Evolutionary conservation across 2,113 vertebrate species (phyloP).

Genomic region (Lagenorhynchus albirostris): DNA sequence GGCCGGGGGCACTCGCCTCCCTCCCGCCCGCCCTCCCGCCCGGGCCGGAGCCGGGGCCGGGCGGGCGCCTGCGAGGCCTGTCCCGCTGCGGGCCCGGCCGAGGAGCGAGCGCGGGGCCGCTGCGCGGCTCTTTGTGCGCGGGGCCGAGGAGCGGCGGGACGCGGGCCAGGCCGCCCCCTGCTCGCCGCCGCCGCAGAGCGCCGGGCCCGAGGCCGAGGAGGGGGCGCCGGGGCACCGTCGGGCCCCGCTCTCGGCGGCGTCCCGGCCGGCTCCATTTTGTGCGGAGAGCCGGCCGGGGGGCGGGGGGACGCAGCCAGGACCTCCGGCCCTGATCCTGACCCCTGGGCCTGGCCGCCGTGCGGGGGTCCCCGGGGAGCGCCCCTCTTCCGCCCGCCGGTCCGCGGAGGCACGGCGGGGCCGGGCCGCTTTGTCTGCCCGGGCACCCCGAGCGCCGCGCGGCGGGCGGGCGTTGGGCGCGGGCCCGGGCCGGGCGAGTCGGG

Average conservation of each 20-base stretch:
- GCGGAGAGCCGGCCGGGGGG: neutral
- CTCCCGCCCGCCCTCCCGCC: slow-evolving; percentile 56
- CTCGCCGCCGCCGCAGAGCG: neutral
- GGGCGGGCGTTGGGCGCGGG: neutral
- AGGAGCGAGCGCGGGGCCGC: slow-evolving; percentile 25
- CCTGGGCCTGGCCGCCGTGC: neutral
- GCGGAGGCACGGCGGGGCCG: neutral
- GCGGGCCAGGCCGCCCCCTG: slow-evolving; percentile 24
- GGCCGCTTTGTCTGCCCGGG: slow-evolving; percentile 48
- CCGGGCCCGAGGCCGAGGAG: neutral
- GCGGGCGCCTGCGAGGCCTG: slow-evolving; percentile 41
- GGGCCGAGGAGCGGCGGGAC: slow-evolving; percentile 14
- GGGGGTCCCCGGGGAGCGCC: neutral
- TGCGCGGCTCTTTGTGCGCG: slow-evolving; percentile 22
- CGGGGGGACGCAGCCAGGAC: neutral
- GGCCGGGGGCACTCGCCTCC: slow-evolving; percentile 71
- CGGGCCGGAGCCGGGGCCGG: neutral
- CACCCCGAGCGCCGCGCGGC: neutral
- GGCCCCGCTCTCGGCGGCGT: neutral
- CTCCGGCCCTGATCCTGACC: neutral
- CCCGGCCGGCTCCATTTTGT: slow-evolving; percentile 71
- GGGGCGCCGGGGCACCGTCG: neutral
- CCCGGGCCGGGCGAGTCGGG: neutral
- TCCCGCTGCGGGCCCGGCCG: slow-evolving; percentile 23
- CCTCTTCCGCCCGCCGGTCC: neutral